Percentiles rank a stretch among this genome's conserved stretches.
Conservation (phyloP, 2,113 vertebrate genomes). For the Lasiurus cinereus region DNA sequence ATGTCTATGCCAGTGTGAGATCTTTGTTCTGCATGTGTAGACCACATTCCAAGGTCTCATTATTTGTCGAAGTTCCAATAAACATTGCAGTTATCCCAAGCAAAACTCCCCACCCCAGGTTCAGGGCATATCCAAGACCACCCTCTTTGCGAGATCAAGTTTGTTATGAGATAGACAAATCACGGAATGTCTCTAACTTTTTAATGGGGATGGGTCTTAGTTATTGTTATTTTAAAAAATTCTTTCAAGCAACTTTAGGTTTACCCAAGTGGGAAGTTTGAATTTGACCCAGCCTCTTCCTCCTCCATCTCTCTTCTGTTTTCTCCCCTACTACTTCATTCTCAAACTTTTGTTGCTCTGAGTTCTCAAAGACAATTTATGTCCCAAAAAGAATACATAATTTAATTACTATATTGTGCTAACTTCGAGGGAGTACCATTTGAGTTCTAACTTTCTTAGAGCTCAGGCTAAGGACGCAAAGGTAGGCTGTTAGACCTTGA, state of each 20-base stretch:
- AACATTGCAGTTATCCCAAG: slow-evolving; percentile 55
- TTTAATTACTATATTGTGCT: background rate
- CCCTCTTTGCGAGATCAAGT: slow-evolving; percentile 59
- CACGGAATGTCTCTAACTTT: slow-evolving; percentile 10
- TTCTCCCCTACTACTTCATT: background rate
- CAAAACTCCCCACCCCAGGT: slow-evolving; percentile 66
- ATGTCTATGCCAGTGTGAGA: background rate
- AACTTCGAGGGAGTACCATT: background rate
- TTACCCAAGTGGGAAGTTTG: background rate
- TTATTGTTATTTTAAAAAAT: slow-evolving; percentile 51
- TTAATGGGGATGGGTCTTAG: background rate
- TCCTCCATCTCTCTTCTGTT: background rate
- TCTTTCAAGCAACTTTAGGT: slow-evolving; percentile 26
- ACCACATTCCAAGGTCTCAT: slow-evolving; percentile 42
- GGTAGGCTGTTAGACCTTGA: background rate
- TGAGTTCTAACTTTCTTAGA: background rate
- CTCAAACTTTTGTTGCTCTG: background rate
- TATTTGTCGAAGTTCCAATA: slow-evolving; percentile 43
- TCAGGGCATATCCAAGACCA: slow-evolving; percentile 59
- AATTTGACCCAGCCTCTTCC: background rate
- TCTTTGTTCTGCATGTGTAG: slow-evolving; percentile 31
- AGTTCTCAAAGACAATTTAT: background rate
- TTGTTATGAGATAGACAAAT: slow-evolving; percentile 30
- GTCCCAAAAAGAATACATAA: background rate
- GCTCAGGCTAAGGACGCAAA: background rate